Percentiles rank a stretch among this genome's conserved stretches.
Evolutionary conservation across 2,888 invertebrate genomes (phyloP).

Genomic region (Thysanoteuthis rhombus): DNA sequence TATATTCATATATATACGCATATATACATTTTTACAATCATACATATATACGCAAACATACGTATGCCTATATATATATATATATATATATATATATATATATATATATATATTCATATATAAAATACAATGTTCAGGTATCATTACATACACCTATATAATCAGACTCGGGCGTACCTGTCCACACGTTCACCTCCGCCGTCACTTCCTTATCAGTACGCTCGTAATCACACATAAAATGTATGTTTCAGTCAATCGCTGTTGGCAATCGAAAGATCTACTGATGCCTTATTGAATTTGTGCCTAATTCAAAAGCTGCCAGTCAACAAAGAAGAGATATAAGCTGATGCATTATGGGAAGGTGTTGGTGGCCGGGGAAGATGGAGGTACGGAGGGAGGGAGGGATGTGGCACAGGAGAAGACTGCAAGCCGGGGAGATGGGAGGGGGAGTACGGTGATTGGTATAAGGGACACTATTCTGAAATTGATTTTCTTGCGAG

Average conservation of each 20-base stretch:
- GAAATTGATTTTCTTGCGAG: neutral
- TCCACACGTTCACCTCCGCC: neutral
- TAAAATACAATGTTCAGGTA: neutral
- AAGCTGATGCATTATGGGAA: neutral
- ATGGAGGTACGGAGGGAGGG: neutral
- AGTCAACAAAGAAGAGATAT: neutral
- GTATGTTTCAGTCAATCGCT: neutral
- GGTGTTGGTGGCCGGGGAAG: no score
- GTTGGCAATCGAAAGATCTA: neutral
- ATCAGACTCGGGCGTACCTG: neutral
- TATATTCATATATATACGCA: no score
- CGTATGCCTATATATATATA: no score
- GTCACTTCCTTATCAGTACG: neutral
- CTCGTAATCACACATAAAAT: neutral
- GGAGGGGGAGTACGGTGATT: neutral
- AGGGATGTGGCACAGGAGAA: neutral
- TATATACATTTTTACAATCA: no score
- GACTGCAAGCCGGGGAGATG: neutral
- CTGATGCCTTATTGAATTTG: neutral
- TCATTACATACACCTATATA: neutral
- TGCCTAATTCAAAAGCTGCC: neutral
- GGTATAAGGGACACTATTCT: neutral
- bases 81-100: no score
- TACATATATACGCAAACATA: no score
- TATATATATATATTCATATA: no score